Evolutionary conservation across 2,797 vertebrate genomes (phyloP), one percentile per base, ranked within the genome.

Genomic region (Bradypodion pumilum): DNA sequence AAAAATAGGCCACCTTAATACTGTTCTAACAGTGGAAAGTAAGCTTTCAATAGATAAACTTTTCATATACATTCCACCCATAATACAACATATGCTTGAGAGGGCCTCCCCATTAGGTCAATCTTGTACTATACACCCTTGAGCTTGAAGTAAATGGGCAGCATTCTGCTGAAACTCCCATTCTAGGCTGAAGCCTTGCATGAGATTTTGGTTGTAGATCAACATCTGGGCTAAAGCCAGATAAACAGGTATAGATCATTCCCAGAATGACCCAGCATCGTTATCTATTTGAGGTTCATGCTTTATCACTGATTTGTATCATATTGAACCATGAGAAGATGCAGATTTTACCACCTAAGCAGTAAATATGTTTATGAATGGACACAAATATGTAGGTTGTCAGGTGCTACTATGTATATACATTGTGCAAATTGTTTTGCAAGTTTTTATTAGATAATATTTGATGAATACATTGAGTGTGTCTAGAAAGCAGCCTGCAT

Each of bases 321-420:
- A 35, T 62, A 82, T 68, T 32, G 49, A 77, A 88, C 32, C 70
- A 82, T 46, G 74, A 46, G 49, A 87, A 80, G 91, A 90, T 85
- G 90, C 91, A 91, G 86, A 60, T 23, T 84, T 91, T 86, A 76
- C 0, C 1, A 66, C 90, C 91, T 86, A 86, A 82, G 84, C 84
- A 81, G 78, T 93, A 91, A 92, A 87, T 80, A 82, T 6, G 0
- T 90, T 90, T 89, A 92, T 90, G 83, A 90, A 81, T 93, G 94
- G 92, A 87, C 85, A 91, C 91, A 91, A 90, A 87, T 73, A 91
- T 92, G 62, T 82, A 92, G 94, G 94, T 89, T 93, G 94, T 89
- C 90, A 91, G 84, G 93, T 93, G 88, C 85, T 90, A 89, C 81
- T 73, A 76, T 91, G 93, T 92, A 90, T 83, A 88, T 87, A 85